A percentile compares a stretch with the other conserved stretches of the same genome.
phyloP scores from a whole-genome alignment of 2,797 vertebrate species.

The Molossus molossus region DNA sequence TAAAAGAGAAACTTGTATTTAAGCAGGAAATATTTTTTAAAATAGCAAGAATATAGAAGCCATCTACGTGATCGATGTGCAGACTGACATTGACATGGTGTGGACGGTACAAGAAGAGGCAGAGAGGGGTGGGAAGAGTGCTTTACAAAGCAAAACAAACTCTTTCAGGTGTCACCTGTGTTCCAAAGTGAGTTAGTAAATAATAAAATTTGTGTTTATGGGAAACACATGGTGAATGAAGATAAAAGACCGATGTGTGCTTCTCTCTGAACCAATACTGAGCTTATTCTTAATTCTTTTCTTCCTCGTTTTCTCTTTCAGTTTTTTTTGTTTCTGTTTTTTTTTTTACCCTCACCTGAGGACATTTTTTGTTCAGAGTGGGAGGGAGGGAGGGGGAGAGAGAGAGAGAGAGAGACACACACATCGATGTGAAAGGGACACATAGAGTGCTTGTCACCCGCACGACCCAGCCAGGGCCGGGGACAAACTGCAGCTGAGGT shows the following conservation, averaged over 20 bases:
- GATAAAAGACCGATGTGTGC: not conserved
- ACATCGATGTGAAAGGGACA: too few species aligned
- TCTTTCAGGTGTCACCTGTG: not conserved
- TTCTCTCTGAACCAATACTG: not conserved
- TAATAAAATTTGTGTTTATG: not conserved
- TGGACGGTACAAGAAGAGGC: not conserved
- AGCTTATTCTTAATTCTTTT: not conserved
- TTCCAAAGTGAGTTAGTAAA: not conserved
- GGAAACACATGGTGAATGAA: not conserved
- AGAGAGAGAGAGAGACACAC: too few species aligned
- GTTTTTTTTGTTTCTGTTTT: not conserved
- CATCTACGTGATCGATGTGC: not conserved
- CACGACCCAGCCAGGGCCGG: too few species aligned
- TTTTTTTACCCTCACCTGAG: too few species aligned
- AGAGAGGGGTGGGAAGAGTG: not conserved
- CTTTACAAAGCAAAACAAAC: not conserved
- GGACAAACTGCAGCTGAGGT: too few species aligned
- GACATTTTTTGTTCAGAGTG: too few species aligned
- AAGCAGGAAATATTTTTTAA: not conserved
- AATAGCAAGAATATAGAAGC: not conserved
- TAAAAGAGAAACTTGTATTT: conserved; percentile 59
- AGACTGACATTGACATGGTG: not conserved
- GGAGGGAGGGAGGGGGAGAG: too few species aligned
- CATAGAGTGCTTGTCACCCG: too few species aligned
- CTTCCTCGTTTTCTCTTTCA: not conserved